Conservation (phyloP, 2,888 invertebrate species). For the Spialia ferax region DNA sequence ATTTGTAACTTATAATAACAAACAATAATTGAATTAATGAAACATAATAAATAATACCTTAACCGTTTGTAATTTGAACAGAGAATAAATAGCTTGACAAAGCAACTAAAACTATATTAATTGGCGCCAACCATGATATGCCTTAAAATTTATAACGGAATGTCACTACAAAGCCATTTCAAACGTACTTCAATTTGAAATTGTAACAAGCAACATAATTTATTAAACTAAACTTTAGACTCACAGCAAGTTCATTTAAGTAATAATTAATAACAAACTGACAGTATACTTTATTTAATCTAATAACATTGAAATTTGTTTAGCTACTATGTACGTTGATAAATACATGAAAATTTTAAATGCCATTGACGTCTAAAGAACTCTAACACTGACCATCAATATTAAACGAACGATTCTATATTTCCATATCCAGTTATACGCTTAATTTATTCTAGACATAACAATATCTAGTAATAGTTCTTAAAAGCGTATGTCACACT, state of each 20-base stretch:
- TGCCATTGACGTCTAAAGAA: slow-evolving; percentile 25
- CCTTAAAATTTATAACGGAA: slow-evolving; percentile 72
- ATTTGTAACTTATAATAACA: slow-evolving; percentile 3
- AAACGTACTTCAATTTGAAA: slow-evolving; percentile 59
- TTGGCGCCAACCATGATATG: slow-evolving; percentile 73
- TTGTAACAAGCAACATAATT: slow-evolving; percentile 59
- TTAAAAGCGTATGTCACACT: slow-evolving; percentile 30
- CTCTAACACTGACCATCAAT: slow-evolving; percentile 38
- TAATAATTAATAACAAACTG: slow-evolving; percentile 37
- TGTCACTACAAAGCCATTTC: slow-evolving; percentile 63
- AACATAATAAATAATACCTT: not conserved
- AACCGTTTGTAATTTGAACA: slow-evolving; percentile 56
- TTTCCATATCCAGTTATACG: slow-evolving; percentile 26
- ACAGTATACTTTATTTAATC: slow-evolving; percentile 46
- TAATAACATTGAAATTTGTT: slow-evolving; percentile 40
- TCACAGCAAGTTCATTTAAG: slow-evolving; percentile 36
- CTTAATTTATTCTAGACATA: slow-evolving; percentile 28
- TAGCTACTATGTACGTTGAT: slow-evolving; percentile 37
- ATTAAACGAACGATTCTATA: slow-evolving; percentile 32
- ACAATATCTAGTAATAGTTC: slow-evolving; percentile 22
- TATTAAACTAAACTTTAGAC: slow-evolving; percentile 36
- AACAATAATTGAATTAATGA: not conserved
- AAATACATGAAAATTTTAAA: slow-evolving; percentile 33
- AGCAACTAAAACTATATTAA: slow-evolving; percentile 67
- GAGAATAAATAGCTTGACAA: slow-evolving; percentile 57